Evolutionary conservation across 2,888 invertebrate genomes (phyloP).

Genomic region (Pogonocherus hispidulus): DNA sequence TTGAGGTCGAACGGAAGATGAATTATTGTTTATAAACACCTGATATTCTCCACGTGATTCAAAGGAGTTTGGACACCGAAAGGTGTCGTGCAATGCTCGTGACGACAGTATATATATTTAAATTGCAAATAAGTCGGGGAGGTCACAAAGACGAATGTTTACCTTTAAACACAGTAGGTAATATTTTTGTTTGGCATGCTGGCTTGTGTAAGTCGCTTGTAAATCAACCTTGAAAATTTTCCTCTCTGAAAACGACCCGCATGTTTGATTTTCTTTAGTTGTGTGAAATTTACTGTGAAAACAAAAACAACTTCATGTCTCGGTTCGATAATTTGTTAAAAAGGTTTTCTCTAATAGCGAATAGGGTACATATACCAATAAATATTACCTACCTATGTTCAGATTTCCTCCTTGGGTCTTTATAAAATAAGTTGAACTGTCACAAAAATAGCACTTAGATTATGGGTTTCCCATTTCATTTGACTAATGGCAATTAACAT

Average conservation of each 20-base stretch:
- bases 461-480: no score
- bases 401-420: no score
- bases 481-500: no score
- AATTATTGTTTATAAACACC: neutral
- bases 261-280: neutral
- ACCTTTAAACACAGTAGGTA: neutral
- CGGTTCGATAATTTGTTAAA: no score
- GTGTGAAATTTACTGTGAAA: neutral
- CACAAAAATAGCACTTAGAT: no score
- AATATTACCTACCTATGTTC: no score
- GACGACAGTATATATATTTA: neutral
- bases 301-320: no score
- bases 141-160: neutral
- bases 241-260: neutral
- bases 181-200: neutral
- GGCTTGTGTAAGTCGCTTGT: neutral
- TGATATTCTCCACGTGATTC: neutral
- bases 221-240: neutral
- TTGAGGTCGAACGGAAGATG: neutral
- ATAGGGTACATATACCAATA: no score
- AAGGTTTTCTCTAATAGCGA: no score
- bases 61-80: neutral
- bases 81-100: neutral
- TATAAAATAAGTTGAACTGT: no score
- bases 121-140: neutral